Evolutionary conservation across 1,140 invertebrate genomes (phyloP).

Genomic region (Stenopsyche tienmushanensis): DNA sequence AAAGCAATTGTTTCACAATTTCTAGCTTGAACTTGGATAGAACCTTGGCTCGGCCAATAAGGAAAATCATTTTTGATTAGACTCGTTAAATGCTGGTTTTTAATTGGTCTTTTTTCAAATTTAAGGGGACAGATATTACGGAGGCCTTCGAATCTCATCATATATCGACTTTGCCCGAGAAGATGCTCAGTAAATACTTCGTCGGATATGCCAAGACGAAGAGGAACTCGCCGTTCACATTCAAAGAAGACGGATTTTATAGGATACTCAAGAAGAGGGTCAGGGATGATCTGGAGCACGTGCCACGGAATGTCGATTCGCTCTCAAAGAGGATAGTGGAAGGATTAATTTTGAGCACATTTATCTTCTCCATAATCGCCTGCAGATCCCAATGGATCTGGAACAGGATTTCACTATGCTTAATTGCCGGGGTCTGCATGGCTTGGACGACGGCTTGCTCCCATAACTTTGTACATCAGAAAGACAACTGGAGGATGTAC

Average conservation of each 20-base stretch:
- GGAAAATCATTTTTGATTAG: no score
- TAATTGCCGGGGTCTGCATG: conserved; percentile 50
- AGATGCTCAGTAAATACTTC: conserved; percentile 63
- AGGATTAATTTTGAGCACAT: not conserved
- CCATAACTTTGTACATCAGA: conserved; percentile 83
- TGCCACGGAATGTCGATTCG: conserved; percentile 40
- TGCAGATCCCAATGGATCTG: not conserved
- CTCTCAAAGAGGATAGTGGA: conserved; percentile 30
- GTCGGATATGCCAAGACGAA: conserved; percentile 57
- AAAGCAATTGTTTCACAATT: no score
- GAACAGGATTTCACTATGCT: conserved; percentile 3
- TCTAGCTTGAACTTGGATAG: no score
- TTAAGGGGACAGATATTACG: conserved; percentile 72
- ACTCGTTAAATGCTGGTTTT: no score
- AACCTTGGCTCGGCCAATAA: no score
- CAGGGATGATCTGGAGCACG: conserved; percentile 53
- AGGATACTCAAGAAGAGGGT: conserved; percentile 63
- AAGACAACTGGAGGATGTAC: conserved; percentile 81
- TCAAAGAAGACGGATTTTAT: conserved; percentile 70
- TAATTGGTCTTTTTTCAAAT: no score
- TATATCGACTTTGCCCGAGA: conserved; percentile 54
- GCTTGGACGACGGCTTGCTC: conserved; percentile 59
- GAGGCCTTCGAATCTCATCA: conserved; percentile 73
- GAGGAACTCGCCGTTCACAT: conserved; percentile 67
- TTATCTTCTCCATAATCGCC: conserved; percentile 19